phyloP scores from a whole-genome alignment of 2,888 invertebrate species.

The Volucella bombylans region DNA sequence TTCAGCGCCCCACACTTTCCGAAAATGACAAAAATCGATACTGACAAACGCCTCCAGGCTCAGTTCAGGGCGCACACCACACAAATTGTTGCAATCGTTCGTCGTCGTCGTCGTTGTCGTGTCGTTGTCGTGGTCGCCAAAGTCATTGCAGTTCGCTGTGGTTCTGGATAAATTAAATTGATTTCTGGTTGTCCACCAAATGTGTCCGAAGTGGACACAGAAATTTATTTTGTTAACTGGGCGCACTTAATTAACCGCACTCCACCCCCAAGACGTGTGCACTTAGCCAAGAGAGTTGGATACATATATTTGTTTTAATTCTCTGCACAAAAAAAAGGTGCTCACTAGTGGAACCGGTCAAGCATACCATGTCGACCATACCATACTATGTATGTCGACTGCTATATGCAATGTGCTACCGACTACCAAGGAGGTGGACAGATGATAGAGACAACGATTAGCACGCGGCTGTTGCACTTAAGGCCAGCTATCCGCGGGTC shows the following conservation, averaged over 20 bases:
- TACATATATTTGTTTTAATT: constrained; percentile 30
- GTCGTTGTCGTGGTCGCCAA: not conserved
- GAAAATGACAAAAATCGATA: constrained; percentile 63
- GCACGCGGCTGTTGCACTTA: constrained; percentile 54
- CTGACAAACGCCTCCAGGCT: constrained; percentile 59
- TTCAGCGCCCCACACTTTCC: constrained; percentile 36
- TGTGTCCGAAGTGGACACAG: constrained; percentile 27
- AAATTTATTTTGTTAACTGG: constrained; percentile 62
- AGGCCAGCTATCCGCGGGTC: constrained; percentile 29
- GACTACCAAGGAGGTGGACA: constrained; percentile 65
- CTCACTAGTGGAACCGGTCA: constrained; percentile 34
- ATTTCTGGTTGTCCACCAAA: constrained; percentile 55
- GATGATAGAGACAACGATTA: constrained; percentile 70
- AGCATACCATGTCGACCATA: not conserved
- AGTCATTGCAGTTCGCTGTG: constrained; percentile 14
- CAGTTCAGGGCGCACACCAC: not conserved
- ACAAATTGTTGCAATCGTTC: not conserved
- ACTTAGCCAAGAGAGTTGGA: constrained; percentile 32
- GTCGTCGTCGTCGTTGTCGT: not conserved
- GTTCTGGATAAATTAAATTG: constrained; percentile 69
- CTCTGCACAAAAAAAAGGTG: constrained; percentile 4
- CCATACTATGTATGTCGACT: no score
- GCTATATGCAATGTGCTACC: not conserved
- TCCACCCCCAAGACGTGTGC: constrained; percentile 49
- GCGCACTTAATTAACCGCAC: constrained; percentile 70